These are phyloP conservation scores for Ernsta delagoae DNA, from an alignment of 2,888 invertebrate species.

Conservation along the genomic window DNA sequence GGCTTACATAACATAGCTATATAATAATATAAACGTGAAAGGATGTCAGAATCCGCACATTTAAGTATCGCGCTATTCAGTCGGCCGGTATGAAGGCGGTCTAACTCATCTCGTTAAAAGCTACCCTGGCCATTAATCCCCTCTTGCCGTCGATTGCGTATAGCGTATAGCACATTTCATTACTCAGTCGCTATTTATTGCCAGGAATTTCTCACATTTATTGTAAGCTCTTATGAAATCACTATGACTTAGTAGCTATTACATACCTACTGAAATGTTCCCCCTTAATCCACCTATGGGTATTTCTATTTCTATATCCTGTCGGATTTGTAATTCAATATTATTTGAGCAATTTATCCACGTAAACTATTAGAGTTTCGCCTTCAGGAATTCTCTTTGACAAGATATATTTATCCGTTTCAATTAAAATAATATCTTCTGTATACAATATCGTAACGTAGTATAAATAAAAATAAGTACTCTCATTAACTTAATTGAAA, in stretches of 20 bases:
- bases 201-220: neutral
- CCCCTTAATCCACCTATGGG: neutral
- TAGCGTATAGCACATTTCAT: slow-evolving; percentile 4
- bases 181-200: slow-evolving; percentile 1
- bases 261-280: neutral
- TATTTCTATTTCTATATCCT: neutral
- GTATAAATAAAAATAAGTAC: no score
- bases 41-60: neutral
- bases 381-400: no score
- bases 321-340: neutral
- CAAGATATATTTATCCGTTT: no score
- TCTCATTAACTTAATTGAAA: no score
- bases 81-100: neutral
- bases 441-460: no score
- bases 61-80: neutral
- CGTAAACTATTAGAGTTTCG: neutral
- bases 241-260: neutral
- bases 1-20: no score
- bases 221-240: neutral
- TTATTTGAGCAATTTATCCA: neutral
- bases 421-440: no score
- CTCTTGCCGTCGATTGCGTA: slow-evolving; percentile 4
- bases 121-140: neutral
- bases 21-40: no score
- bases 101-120: slow-evolving; percentile 3